Base-by-base conservation (phyloP, 2,888 invertebrate genomes). In the Lochmaea crataegi region DNA sequence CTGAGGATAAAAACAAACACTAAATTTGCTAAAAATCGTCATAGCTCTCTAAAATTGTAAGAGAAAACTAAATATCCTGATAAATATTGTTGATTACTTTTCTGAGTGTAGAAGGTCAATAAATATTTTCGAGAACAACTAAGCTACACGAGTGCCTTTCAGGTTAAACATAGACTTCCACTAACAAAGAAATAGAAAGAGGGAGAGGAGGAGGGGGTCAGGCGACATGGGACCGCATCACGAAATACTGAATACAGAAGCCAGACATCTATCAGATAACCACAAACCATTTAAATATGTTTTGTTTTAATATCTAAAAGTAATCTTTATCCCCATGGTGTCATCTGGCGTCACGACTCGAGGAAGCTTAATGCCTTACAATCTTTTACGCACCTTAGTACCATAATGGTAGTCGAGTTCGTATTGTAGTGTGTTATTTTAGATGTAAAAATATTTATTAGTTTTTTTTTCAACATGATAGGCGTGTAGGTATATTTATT, bases 231-330 rank as follows among this genome's bases (percentile, higher is more conserved):
- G 67, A 70, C 56, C 75, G 72, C 76, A 79, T 79, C 78, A 79
- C 76, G 78, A 76, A 75, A 73, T 76, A 71, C 71, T 68, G 70
- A 76, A 76, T 74, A 75, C 77, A 77, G 77, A 72, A 77, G 77
- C 77, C 72, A 79, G 77, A 78, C 78, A 75, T 78, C 72, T 77
- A 80, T 82, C 80, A 79, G 80, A 82, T 82, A 82, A 80, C 78
- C 69, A 76, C 78, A 76, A 78, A 76, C 75, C 76, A 80, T 81
- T 82, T 80, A 78, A 81, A 82, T 81, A 77, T 78, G 80, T 81
- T 80, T 81, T 82, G 81, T 81, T 80, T 81, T 80, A 80, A 82
- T 81, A 81, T 80, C 81, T 79, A 65, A 68, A 73, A 75, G 75
- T 80, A 78, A 80, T 81, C 78, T 77, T 78, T 78, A 80, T 80